Evolutionary conservation across 2,888 invertebrate genomes (phyloP), one percentile per base, ranked within the genome.

Genomic region (Drosophila flavopinicola): DNA sequence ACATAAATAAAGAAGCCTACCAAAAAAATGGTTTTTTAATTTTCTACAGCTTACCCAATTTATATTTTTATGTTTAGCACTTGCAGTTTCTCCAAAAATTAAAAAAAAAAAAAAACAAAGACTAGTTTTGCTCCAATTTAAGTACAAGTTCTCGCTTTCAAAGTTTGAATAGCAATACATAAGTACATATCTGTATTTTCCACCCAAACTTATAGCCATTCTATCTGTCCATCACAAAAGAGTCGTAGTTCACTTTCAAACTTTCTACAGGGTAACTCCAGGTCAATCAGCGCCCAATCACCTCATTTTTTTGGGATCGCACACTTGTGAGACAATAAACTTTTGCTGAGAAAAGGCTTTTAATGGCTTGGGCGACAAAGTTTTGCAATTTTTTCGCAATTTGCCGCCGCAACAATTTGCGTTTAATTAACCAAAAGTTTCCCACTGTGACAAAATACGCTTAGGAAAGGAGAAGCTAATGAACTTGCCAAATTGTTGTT

Each of bases 361-460:
- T 85, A 72, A 79, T 84, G 66, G 56, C 48, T 52, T 65, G 78
- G 80, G 60, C 86, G 76, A 79, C 77, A 86, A 85, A 83, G 66
- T 85, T 79, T 83, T 58, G 87, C 78, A 74, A 83, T 88, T 83
- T 83, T 88, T 83, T 83, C 65, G 87, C 87, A 85, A 83, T 88
- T 83, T 83, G 82, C 83, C 87, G 83, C 82, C 85, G 77, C 87
- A 78, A 77, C 85, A 88, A 88, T 84, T 88, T 87, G 82, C 83
- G 83, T 84, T 84, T 84, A 88, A 84, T 84, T 84, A 84, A 87
- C 83, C 87, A 84, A 69, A 75, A 75, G 75, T 75, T 78, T 42
- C 51, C 51, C 41, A 49, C 48, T 42, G 42, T 51, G 9, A 10
- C 11, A 32, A 74, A 74, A 66, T 61, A 47, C 61, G 77, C 47